Base-by-base conservation (phyloP, 2,888 invertebrate species). In the Rosalia funebris region DNA sequence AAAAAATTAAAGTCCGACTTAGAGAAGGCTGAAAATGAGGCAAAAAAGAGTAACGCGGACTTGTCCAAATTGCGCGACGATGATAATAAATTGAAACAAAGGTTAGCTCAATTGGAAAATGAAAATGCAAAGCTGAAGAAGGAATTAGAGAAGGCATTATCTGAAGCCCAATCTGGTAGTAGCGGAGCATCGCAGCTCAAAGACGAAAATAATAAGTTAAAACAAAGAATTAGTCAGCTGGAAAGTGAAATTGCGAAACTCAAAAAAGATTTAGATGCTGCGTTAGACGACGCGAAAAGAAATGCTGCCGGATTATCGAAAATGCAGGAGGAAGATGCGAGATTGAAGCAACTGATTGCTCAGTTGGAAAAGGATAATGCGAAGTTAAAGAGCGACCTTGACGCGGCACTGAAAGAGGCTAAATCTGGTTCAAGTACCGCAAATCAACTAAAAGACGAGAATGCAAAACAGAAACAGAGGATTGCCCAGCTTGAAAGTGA, bases 361-460 rank as follows among this genome's bases (percentile, higher is more conserved):
- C 52, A 62, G 4, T 44, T 72, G 4, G 67, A 72, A 59, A 55
- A 63, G 2, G 71, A 72, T 44, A 70, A 70, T 34, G 39, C 60
- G 9, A 70, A 70, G 50, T 42, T 72, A 25, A 70, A 56, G 32
- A 62, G 52, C 17, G 66, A 70, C 9, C 44, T 69, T 1, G 60
- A 68, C n/a, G 34, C 52, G 1, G 58, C 66, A 14, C 36, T 62
- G 7, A 65, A 62, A 16, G 61, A 69, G 12, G 57, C 63, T 1
- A 59, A 63, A 36, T 47, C 57, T 17, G 54, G 36, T 4, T 42
- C 37, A 10, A 45, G 48, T 36, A 50, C 34, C n/a, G 48, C 44
- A 0, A 65, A 31, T 20, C 61, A 67, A 37, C 36, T 69, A 11
- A 65, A 57, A 25, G 57, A 60, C 11, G 71, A 71, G 39, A 72